Evolutionary conservation across 2,888 invertebrate genomes (phyloP), one percentile per base, ranked within the genome.

Genomic region (Trimorus sp.): DNA sequence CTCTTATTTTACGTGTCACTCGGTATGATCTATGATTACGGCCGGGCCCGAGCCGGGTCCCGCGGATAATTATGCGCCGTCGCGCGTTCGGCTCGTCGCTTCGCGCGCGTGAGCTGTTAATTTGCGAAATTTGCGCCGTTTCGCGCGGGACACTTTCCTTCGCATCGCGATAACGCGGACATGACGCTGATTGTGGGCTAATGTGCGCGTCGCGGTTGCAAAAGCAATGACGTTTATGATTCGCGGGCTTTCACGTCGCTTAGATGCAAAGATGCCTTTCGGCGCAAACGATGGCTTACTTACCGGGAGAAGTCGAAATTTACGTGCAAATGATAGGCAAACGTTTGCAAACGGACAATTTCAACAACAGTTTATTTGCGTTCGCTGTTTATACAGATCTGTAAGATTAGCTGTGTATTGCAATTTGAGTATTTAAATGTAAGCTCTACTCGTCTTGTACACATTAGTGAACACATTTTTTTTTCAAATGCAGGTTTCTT

Each of bases 11-110:
- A 74, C 79, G 38, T 79, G 76, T 79, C 79, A 75, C 60, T 70
- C 54, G 59, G 62, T 73, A 84, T 84, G 81, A 84, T 84, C 84
- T 83, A 84, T 71, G 84, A 83, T 77, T 73, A 79, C 59, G 51
- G 54, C 69, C 69, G 63, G 77, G 77, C 14, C 83, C 73, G 68
- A 75, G 71, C 62, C 37, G 76, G 59, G 56, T 73, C 26, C 26
- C 71, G 71, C 75, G 69, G 65, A 76, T 79, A 74, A 83, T 83
- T 79, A 83, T 77, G 68, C 82, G 66, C 48, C 42, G 45, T 69
- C 65, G 65, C 60, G 71, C 60, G 11, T 65, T 65, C 37, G 51
- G 51, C 42, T 59, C 66, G 48, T 63, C 63, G 48, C 56, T 70
- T 36, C 45, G 51, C 40, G 40, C 40, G 40, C 40, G 40, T 40